These are phyloP conservation scores for Albula goreensis DNA, from an alignment of 2,113 vertebrate genomes.

Conservation along the genomic window DNA sequence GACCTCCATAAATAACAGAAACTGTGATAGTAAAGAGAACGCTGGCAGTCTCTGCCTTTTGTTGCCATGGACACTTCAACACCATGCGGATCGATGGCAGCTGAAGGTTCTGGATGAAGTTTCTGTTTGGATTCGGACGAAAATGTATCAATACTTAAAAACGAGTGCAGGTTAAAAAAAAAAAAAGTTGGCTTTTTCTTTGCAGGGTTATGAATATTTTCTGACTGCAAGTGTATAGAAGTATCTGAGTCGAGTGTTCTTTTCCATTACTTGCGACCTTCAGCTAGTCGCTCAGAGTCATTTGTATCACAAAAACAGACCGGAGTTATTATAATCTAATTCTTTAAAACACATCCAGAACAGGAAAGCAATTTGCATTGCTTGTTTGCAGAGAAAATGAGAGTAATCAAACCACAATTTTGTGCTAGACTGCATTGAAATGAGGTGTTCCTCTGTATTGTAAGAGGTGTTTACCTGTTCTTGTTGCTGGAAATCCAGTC, in stretches of 20 bases:
- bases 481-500: conserved; percentile 98
- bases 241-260: neutral
- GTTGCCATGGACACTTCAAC: conserved; percentile 24
- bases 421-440: no score
- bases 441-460: neutral
- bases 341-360: neutral
- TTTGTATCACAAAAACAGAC: neutral
- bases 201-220: neutral
- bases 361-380: neutral
- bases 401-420: neutral
- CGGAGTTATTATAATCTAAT: neutral
- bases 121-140: neutral
- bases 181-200: neutral
- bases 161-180: neutral
- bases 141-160: neutral
- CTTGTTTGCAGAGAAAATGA: neutral
- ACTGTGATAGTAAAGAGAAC: neutral
- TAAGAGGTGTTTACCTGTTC: conserved; percentile 76
- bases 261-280: neutral
- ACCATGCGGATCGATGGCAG: neutral
- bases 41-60: neutral
- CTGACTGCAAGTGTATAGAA: neutral
- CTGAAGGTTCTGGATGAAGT: neutral
- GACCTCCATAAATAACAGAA: neutral
- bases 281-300: no score